Percentiles rank a stretch among this genome's conserved stretches.
Evolutionary conservation across 2,888 invertebrate species (phyloP).

Genomic region (Parnassius glacialis): DNA sequence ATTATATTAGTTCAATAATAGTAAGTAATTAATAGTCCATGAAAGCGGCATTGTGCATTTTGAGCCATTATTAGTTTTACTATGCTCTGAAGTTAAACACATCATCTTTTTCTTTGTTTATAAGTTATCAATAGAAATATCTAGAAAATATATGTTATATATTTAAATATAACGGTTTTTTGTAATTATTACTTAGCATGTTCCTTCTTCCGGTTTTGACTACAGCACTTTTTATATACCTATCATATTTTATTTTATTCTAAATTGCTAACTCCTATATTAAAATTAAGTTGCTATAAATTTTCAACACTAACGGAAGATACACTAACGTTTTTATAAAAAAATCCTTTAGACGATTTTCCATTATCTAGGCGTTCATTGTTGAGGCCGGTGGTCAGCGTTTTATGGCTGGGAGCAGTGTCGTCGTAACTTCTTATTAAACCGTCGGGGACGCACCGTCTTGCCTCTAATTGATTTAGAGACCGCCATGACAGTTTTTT

Average conservation of each 20-base stretch:
- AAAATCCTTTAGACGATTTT: slow-evolving; percentile 74
- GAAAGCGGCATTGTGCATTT: too few species aligned
- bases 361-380: slow-evolving; percentile 72
- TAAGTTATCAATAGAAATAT: too few species aligned
- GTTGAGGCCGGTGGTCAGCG: slow-evolving; percentile 66
- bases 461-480: slow-evolving; percentile 75
- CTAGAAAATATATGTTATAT: too few species aligned
- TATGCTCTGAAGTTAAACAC: too few species aligned
- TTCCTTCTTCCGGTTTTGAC: too few species aligned
- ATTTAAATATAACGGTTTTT: too few species aligned
- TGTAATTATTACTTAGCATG: too few species aligned
- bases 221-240: too few species aligned
- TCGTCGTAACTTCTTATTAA: slow-evolving; percentile 76
- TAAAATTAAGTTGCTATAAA: slow-evolving; percentile 55
- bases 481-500: slow-evolving; percentile 53
- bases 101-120: too few species aligned
- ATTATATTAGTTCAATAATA: too few species aligned
- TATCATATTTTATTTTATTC: slow-evolving; percentile 17
- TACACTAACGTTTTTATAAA: slow-evolving; percentile 67
- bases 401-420: slow-evolving; percentile 63
- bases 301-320: slow-evolving; percentile 58
- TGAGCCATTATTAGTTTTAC: too few species aligned
- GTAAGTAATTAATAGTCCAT: too few species aligned
- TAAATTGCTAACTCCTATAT: slow-evolving; percentile 41
- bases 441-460: slow-evolving; percentile 62